These are phyloP conservation scores for Leptinotarsa haldemani DNA, from an alignment of 2,888 invertebrate genomes.

Conservation along the genomic window DNA sequence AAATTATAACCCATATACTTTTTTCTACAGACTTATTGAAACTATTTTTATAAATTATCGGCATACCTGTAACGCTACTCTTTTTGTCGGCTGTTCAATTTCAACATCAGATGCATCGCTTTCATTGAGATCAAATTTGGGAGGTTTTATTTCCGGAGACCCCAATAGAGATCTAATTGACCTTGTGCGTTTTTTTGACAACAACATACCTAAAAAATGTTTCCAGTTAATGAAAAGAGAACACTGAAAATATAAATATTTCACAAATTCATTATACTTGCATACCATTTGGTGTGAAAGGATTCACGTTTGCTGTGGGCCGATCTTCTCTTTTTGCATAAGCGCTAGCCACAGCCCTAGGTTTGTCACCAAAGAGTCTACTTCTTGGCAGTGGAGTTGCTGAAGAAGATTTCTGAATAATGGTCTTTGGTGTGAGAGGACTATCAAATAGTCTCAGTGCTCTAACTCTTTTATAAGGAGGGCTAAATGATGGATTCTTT, in stretches of 20 bases:
- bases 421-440: constrained; percentile 87
- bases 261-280: constrained; percentile 27
- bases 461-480: constrained; percentile 72
- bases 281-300: constrained; percentile 83
- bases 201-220: constrained; percentile 69
- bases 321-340: constrained; percentile 67
- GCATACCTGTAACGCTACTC: constrained; percentile 70
- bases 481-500: constrained; percentile 66
- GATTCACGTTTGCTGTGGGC: constrained; percentile 83
- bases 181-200: constrained; percentile 77
- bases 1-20: no score
- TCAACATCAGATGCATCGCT: constrained; percentile 67
- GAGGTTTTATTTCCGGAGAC: constrained; percentile 56
- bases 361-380: constrained; percentile 68
- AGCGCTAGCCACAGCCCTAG: constrained; percentile 63
- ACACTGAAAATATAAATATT: no score
- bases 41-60: background rate
- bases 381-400: constrained; percentile 65
- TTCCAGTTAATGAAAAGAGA: no score
- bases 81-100: constrained; percentile 81
- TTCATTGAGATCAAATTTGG: constrained; percentile 58
- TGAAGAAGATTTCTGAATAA: constrained; percentile 77
- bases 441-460: constrained; percentile 82
- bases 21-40: background rate
- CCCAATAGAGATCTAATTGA: constrained; percentile 70